Base-by-base conservation (phyloP, 1,140 invertebrate species). In the Heliconius melpomene region DNA sequence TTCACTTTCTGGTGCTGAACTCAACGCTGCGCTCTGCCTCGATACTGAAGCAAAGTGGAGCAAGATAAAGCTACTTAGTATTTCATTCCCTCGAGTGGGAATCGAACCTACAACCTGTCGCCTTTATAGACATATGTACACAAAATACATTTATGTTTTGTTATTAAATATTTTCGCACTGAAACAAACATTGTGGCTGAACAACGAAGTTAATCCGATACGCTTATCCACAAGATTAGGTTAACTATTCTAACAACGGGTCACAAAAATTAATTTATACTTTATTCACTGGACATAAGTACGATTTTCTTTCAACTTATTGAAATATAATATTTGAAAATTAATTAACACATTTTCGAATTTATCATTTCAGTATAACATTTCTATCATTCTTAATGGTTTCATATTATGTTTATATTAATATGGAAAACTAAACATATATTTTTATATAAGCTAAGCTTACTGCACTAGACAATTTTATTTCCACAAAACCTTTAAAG, bases 201-300 rank as follows among this genome's bases (percentile, higher is more conserved):
- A 66, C 60, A 66, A 26, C 60, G 26, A 66, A 66, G 60, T 66
- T 66, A 66, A 66, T 66, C 60, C 13, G 60, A 66, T 66, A 66
- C 60, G 23, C 60, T 66, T 66, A 66, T 66, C 60, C 60, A 29
- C 23, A 29, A 66, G 60, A 66, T 66, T 66, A 66, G 60, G 60
- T 66, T 66, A 66, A 16, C 60, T 66, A 66, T 66, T 66, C 60
- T 16, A 66, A 66, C 60, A 29, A n/a, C 26, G 23, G 23, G 5
- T 66, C 13, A 66, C 23, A 66, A 66, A 16, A 66, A 29, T 32
- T 26, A 66, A 66, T 66, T 23, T 60, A 9, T 3, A 23, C 54
- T 8, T 23, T 66, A 66, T 66, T 18, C 60, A 3, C 11, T 29
- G 3, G 23, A 16, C 2, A 29, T 66, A 26, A 23, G n/a, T 13